Percentiles rank a stretch among this genome's conserved stretches.
These are phyloP conservation scores for Yponomeuta malinellus DNA, from an alignment of 2,888 invertebrate genomes.

Conservation along the genomic window DNA sequence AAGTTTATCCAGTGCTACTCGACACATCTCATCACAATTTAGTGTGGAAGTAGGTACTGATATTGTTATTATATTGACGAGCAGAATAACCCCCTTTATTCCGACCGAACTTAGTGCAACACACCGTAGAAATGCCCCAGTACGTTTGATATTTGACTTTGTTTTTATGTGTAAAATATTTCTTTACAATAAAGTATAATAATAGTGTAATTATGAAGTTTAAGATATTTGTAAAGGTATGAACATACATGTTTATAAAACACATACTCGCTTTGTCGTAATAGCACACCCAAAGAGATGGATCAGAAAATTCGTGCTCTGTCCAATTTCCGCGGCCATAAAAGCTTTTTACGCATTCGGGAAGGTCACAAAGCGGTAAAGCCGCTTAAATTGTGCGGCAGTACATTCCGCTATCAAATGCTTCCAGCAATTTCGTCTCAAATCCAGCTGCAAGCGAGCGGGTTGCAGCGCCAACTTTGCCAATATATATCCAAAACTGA, in stretches of 20 bases:
- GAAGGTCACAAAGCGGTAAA: conserved; percentile 12
- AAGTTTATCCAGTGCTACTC: no score
- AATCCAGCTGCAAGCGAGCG: conserved; percentile 11
- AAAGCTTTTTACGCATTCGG: conserved; percentile 1
- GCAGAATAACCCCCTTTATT: no score
- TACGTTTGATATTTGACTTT: no score
- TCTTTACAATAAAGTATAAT: no score
- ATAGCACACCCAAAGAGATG: not conserved
- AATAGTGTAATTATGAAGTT: no score
- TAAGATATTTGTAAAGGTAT: no score
- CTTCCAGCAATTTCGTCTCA: conserved; percentile 11
- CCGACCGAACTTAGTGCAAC: no score
- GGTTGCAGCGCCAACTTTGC: conserved; percentile 12
- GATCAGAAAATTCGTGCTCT: not conserved
- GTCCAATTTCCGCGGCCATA: conserved; percentile 2
- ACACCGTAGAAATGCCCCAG: no score
- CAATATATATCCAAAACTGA: conserved; percentile 10
- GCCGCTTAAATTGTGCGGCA: conserved; percentile 13
- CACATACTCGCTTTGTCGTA: not conserved
- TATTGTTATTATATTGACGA: no score
- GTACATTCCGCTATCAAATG: conserved; percentile 13
- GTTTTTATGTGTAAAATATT: no score
- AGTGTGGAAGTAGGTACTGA: no score
- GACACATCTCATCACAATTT: no score
- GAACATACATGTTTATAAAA: not conserved